Evolutionary conservation across 2,113 vertebrate genomes (phyloP).

Genomic region (Collichthys lucidus): DNA sequence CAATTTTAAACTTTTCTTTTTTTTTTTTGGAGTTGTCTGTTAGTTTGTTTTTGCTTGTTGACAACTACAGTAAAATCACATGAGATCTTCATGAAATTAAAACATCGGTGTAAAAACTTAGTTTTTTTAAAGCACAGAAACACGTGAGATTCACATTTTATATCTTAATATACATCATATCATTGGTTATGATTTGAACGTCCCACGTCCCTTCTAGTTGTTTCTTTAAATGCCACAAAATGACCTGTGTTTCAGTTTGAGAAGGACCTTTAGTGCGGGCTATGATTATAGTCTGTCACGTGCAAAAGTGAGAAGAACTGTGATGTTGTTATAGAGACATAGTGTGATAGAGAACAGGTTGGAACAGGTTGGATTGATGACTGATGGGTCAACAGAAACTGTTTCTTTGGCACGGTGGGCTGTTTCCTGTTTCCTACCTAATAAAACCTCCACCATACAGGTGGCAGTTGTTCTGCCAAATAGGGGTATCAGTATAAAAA

Average conservation of each 20-base stretch:
- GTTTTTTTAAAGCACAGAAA: background rate
- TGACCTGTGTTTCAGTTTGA: background rate
- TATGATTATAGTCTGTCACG: background rate
- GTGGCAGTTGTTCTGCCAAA: background rate
- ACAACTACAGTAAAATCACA: background rate
- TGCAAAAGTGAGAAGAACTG: background rate
- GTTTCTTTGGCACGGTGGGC: background rate
- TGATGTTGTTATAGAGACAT: background rate
- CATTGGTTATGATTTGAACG: no score
- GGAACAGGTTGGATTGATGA: background rate
- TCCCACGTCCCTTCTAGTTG: no score
- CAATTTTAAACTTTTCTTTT: constrained; percentile 17
- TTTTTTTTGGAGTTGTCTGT: background rate
- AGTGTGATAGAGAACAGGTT: background rate
- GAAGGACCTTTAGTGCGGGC: background rate
- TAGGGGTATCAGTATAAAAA: background rate
- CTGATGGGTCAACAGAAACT: background rate
- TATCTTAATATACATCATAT: background rate
- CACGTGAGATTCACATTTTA: background rate
- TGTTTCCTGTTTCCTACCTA: background rate
- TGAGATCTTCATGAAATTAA: background rate
- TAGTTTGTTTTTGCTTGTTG: background rate
- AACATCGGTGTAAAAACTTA: background rate
- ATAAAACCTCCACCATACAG: no score
- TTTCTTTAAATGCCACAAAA: background rate